Percentiles rank a stretch among this genome's conserved stretches.
phyloP scores from a whole-genome alignment of 1,140 invertebrate species.

The Araneus ventricosus region DNA sequence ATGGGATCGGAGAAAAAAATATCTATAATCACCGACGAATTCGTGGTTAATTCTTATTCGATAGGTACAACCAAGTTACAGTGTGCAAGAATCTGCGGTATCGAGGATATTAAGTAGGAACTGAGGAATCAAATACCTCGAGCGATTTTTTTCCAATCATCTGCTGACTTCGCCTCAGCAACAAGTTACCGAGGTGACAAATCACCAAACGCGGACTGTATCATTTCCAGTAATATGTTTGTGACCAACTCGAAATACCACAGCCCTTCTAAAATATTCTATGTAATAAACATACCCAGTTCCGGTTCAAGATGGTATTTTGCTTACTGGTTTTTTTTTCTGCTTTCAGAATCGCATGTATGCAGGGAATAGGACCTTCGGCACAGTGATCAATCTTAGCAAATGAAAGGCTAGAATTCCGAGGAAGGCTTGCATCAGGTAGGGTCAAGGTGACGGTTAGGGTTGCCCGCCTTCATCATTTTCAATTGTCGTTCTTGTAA shows the following conservation, averaged over 20 bases:
- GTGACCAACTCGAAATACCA: neutral
- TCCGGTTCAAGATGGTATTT: slow-evolving; percentile 5
- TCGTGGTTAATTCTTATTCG: no score
- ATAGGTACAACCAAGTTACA: no score
- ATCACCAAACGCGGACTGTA: neutral
- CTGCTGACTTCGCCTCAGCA: neutral
- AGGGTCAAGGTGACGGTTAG: neutral
- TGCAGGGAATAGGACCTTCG: slow-evolving; percentile 17
- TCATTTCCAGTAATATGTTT: neutral
- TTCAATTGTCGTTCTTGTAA: slow-evolving; percentile 16
- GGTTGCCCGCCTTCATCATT: slow-evolving; percentile 7
- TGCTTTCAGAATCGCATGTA: neutral
- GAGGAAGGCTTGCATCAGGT: neutral
- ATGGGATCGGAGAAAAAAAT: no score
- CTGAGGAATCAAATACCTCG: no score
- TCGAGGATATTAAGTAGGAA: no score
- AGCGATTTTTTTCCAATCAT: no score
- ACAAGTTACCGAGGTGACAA: neutral
- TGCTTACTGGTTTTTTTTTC: neutral
- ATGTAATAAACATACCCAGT: neutral
- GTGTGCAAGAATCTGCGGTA: no score
- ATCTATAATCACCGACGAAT: no score
- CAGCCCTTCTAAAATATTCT: slow-evolving; percentile 8
- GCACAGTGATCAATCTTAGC: neutral
- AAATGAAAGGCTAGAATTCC: slow-evolving; percentile 34